These are phyloP conservation scores for Clupea harengus DNA, from an alignment of 2,113 vertebrate genomes.

Conservation along the genomic window DNA sequence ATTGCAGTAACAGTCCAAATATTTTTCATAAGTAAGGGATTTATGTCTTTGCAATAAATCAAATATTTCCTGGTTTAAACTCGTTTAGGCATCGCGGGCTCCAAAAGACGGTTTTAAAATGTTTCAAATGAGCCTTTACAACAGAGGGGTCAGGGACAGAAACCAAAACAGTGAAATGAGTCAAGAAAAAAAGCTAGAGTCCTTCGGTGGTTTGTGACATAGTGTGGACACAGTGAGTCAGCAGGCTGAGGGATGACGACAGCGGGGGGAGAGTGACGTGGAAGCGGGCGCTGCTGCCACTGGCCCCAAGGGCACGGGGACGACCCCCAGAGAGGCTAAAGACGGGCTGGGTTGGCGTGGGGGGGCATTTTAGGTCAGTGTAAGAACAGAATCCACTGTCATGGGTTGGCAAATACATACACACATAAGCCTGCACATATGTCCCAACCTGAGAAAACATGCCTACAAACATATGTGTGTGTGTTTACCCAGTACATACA, in stretches of 20 bases:
- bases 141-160: background rate
- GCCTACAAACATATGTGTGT: background rate
- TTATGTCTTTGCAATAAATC: background rate
- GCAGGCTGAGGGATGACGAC: background rate
- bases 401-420: background rate
- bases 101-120: background rate
- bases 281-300: background rate
- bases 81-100: background rate
- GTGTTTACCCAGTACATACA: background rate
- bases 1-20: background rate
- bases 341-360: background rate
- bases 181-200: background rate
- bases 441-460: background rate
- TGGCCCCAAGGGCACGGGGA: background rate
- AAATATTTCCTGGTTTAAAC: background rate
- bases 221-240: background rate
- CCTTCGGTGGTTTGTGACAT: background rate
- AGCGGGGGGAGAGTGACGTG: background rate
- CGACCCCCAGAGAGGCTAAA: background rate
- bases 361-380: background rate
- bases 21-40: conserved; percentile 13
- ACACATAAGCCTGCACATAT: background rate
- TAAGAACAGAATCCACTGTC: background rate
- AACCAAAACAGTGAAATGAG: background rate
- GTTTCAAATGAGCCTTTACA: background rate